A percentile compares a stretch with the other conserved stretches of the same genome.
These are phyloP conservation scores for Probosciger aterrimus DNA, from an alignment of 2,113 vertebrate genomes.

Conservation along the genomic window DNA sequence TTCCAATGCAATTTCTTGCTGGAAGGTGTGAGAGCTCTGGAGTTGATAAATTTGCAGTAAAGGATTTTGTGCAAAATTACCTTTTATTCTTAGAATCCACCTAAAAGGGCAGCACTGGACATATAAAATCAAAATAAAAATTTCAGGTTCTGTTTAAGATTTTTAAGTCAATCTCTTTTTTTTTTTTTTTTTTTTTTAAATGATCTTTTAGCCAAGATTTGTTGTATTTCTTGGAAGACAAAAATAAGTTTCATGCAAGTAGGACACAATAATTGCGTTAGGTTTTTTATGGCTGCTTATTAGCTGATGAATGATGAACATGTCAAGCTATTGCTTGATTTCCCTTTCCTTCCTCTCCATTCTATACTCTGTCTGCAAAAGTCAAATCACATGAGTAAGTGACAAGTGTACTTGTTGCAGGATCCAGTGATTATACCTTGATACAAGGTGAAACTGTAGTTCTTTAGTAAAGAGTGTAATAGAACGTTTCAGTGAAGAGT, in stretches of 20 bases:
- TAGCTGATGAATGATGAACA: not conserved
- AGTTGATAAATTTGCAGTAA: not conserved
- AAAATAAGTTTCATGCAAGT: not conserved
- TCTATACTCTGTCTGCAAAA: not conserved
- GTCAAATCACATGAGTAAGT: not conserved
- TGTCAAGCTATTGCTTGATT: not conserved
- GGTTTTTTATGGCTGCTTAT: not conserved
- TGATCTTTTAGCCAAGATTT: not conserved
- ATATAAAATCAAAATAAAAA: not conserved
- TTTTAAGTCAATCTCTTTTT: not conserved
- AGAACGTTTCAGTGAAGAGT: not conserved
- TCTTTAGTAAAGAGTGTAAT: not conserved
- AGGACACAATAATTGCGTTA: not conserved
- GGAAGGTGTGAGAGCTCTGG: not conserved
- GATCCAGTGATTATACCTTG: not conserved
- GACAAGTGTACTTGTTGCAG: not conserved
- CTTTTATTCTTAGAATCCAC: not conserved
- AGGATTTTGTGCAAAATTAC: not conserved
- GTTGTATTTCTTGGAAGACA: not conserved
- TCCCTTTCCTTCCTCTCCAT: not conserved
- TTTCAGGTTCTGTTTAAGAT: not conserved
- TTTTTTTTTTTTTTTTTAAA: accelerated
- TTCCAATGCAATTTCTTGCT: not conserved
- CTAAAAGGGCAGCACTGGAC: not conserved
- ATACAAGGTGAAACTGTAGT: not conserved